Evolutionary conservation across 23 tunicate genomes (phyloP), one percentile per base, ranked within the genome.

Genomic region (Oikopleura albicans): DNA sequence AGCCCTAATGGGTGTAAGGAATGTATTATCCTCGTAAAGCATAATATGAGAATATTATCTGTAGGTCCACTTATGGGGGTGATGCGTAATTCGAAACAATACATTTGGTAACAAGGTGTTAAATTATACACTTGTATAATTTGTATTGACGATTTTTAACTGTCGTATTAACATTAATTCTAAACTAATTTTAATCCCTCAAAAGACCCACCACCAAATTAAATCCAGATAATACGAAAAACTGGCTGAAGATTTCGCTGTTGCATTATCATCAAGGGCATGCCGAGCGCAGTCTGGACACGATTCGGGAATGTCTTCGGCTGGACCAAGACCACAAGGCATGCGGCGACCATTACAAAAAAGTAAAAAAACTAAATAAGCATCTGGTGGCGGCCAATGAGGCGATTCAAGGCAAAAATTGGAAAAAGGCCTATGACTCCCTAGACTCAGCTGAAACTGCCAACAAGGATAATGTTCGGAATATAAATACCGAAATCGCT

Each of bases 241-340:
- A 88, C 34, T 88, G 89, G 40, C 75, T 90, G 1, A 90, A 87
- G 84, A 94, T 94, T 87, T 88, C 91, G 57, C 39, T 75, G 0
- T 83, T 94, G 39, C 89, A 89, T 87, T 94, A 94, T 85, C 75
- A 83, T 2, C 88, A 90, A 71, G 98, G 98, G 0, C 95, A 94
- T 40, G 83, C 90, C 1, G 94, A 90, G 41, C 91, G 88, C 85
- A 90, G 95, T 34, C 57, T 94, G 71, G 98, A 87, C 90, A 90
- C 83, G 76, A 87, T 94, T 40, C 90, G 98, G 0, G 91, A 94
- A 85, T 94, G 98, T 85, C 83, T 94, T 38, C 91, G 91, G 83
- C 87, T 94, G 57, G 98, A 94, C 41, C 98, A 90, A 34, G 98
- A 94, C 66, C 98, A 94, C 86, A 86, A 86, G 75, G 89, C 88